A percentile compares a stretch with the other conserved stretches of the same genome.
These are phyloP conservation scores for Nomada flava DNA, from an alignment of 2,888 invertebrate genomes.

Conservation along the genomic window DNA sequence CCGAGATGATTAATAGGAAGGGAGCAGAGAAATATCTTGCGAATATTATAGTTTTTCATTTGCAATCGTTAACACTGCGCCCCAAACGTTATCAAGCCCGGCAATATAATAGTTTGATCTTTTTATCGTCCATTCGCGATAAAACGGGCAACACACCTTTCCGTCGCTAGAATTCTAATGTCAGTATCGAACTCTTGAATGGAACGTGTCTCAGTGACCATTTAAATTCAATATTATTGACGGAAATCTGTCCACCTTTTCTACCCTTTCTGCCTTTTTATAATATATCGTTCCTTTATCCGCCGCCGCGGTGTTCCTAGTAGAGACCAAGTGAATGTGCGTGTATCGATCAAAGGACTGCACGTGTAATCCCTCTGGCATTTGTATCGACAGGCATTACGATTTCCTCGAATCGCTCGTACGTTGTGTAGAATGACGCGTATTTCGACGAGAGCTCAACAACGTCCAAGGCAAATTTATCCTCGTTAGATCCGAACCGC, in stretches of 20 bases:
- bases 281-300: neutral
- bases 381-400: constrained; percentile 28
- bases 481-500: constrained; percentile 56
- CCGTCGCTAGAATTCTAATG: constrained; percentile 29
- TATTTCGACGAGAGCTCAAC: constrained; percentile 44
- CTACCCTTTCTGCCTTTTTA: neutral
- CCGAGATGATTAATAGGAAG: neutral
- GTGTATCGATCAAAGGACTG: neutral
- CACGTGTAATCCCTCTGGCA: constrained; percentile 7
- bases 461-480: constrained; percentile 55
- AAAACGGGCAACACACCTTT: too few species aligned
- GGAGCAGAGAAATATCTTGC: neutral
- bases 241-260: neutral
- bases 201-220: neutral
- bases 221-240: neutral
- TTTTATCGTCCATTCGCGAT: neutral
- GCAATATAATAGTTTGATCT: neutral
- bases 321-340: neutral
- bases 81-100: too few species aligned
- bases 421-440: constrained; percentile 48
- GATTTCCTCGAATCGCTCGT: constrained; percentile 50
- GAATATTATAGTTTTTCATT: constrained; percentile 7
- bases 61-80: neutral
- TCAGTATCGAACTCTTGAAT: neutral
- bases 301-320: neutral